Evolutionary conservation across 2,888 invertebrate species (phyloP).

Genomic region (Conomelus anceps): DNA sequence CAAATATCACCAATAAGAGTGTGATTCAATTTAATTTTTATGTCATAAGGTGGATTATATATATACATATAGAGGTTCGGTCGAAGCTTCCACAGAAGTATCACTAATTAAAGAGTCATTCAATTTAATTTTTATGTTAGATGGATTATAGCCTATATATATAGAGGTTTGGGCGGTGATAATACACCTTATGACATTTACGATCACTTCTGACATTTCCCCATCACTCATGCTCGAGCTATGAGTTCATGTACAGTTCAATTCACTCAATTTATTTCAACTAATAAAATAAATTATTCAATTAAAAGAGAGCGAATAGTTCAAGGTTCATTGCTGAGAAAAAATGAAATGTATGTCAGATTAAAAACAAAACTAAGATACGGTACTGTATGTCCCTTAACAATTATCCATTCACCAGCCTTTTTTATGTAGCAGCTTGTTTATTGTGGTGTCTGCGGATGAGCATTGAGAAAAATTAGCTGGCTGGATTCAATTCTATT

Average conservation of each 20-base stretch:
- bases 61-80: too few species aligned
- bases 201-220: background rate
- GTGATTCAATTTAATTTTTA: too few species aligned
- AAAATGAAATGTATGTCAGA: background rate
- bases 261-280: background rate
- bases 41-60: too few species aligned
- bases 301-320: too few species aligned
- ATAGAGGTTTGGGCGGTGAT: too few species aligned
- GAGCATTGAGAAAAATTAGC: background rate
- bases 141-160: too few species aligned
- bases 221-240: background rate
- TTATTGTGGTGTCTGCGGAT: background rate
- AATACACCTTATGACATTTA: too few species aligned
- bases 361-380: too few species aligned
- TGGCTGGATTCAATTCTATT: background rate
- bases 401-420: background rate
- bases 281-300: background rate
- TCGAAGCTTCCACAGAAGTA: background rate
- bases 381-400: background rate
- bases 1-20: too few species aligned
- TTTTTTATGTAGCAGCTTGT: background rate
- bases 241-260: background rate
- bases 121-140: too few species aligned
- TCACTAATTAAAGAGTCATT: background rate
- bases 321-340: background rate